Percentiles rank a stretch among this genome's conserved stretches.
Evolutionary conservation across 30 jellyfish, hydroid and myxozoan species (phyloP).

Genomic region (Aurelia coerulea): DNA sequence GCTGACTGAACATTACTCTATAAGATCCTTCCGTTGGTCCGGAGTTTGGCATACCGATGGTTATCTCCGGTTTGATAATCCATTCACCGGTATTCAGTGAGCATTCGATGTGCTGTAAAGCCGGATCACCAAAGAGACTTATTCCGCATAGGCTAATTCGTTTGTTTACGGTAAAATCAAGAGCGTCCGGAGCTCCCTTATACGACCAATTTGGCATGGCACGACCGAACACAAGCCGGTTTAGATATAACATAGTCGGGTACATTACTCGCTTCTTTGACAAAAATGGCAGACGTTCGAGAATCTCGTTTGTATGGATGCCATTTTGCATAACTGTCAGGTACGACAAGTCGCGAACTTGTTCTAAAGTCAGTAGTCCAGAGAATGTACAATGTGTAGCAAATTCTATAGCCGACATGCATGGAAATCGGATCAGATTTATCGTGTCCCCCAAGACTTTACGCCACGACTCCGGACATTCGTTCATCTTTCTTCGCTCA

Average conservation of each 20-base stretch:
- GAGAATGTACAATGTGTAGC: conserved; percentile 63
- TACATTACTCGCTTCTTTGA: conserved; percentile 35
- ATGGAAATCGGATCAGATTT: conserved; percentile 61
- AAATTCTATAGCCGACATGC: conserved; percentile 54
- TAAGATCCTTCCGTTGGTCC: conserved; percentile 71
- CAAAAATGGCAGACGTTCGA: conserved; percentile 43
- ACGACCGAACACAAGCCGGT: conserved; percentile 59
- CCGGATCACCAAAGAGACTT: conserved; percentile 73
- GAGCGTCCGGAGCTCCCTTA: conserved; percentile 73
- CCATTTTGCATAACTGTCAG: conserved; percentile 48
- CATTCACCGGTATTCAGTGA: conserved; percentile 67
- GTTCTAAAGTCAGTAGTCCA: conserved; percentile 56
- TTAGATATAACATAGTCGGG: conserved; percentile 52
- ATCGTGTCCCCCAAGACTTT: conserved; percentile 47
- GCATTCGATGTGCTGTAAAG: conserved; percentile 41
- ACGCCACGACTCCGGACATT: conserved; percentile 40
- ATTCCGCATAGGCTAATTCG: conserved; percentile 58
- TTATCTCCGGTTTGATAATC: conserved; percentile 58
- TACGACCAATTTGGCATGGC: conserved; percentile 69
- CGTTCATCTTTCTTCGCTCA: conserved; percentile 50
- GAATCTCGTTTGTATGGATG: conserved; percentile 31
- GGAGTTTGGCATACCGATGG: conserved; percentile 61
- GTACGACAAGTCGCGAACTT: conserved; percentile 53
- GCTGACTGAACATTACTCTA: conserved; percentile 59
- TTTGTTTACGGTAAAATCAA: conserved; percentile 60